phyloP scores from a whole-genome alignment of 2,797 vertebrate genomes.

The Heteromormyrus szaboi region DNA sequence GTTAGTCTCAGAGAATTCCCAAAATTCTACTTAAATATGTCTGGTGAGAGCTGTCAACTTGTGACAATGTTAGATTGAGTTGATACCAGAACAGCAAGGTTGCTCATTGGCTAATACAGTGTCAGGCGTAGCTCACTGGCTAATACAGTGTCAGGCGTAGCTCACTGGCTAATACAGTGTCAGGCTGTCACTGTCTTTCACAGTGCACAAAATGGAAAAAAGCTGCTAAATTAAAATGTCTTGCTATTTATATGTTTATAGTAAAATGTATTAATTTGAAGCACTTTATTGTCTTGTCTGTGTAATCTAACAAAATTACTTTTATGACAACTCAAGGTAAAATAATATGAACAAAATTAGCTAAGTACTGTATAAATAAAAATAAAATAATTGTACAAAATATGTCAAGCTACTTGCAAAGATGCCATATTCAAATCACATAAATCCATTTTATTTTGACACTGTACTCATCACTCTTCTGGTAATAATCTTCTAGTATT shows the following conservation, averaged over 20 bases:
- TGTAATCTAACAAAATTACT: background rate
- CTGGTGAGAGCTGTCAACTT: background rate
- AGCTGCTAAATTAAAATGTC: background rate
- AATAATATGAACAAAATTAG: background rate
- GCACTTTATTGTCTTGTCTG: background rate
- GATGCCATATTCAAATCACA: background rate
- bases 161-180: too few species aligned
- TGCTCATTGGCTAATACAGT: background rate
- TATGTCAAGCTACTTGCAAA: too few species aligned
- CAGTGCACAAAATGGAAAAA: background rate
- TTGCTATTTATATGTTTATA: background rate
- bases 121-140: background rate
- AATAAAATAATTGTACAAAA: background rate
- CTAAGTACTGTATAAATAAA: background rate
- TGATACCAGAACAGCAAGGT: background rate
- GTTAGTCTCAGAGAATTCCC: background rate
- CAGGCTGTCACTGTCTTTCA: background rate
- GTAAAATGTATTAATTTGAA: background rate
- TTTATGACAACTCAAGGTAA: background rate
- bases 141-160: too few species aligned
- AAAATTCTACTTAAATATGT: background rate
- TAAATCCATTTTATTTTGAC: background rate
- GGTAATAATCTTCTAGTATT: background rate
- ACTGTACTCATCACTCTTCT: background rate
- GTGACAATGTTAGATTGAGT: background rate